Base-by-base conservation (phyloP, 2,888 invertebrate species). In the Meghimatium bilineatum region DNA sequence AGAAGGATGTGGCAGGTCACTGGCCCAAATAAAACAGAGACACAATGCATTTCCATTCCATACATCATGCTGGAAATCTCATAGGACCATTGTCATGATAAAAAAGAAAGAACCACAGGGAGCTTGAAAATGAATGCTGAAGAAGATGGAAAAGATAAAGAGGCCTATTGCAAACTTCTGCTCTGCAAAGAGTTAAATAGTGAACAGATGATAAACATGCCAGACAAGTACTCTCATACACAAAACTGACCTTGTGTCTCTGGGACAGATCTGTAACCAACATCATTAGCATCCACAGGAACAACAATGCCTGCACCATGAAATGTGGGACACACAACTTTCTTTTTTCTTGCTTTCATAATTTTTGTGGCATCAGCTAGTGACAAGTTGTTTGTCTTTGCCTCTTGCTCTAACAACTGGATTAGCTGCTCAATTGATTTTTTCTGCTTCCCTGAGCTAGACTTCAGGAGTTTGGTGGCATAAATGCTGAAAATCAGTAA, bases 251-350 rank as follows among this genome's bases (percentile, higher is more conserved):
- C 93, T 88, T 93, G 90, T 52, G 95, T 96, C 89, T 96, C 96
- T 66, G 95, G 95, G 94, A 96, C 91, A 82, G 93, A 93, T 86
- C 99, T 95, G 92, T 99, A 99, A 0, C 99, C 99, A 8, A 97
- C 92, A 91, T 97, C 96, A 92, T 96, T 96, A 69, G 90, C 91
- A 89, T 97, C 95, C 83, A 96, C 96, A 0, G 97, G 97, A 1
- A 98, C 98, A 12, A 92, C 92, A 74, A 93, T 91, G 0, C 93
- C 93, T 36, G 92, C 93, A 1, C 91, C 91, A 84, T 93, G 93
- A 84, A 92, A 92, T 23, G 90, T 90, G 63, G 90, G 91, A 86
- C 90, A 91, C 38, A 91, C 91, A 36, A 91, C 90, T 75, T 91
- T 92, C 88, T 91, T 92, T 66, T 92, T 90, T 69, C 93, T 85